These are phyloP conservation scores for Odobenus rosmarus DNA, from an alignment of 2,113 vertebrate species.

Conservation along the genomic window DNA sequence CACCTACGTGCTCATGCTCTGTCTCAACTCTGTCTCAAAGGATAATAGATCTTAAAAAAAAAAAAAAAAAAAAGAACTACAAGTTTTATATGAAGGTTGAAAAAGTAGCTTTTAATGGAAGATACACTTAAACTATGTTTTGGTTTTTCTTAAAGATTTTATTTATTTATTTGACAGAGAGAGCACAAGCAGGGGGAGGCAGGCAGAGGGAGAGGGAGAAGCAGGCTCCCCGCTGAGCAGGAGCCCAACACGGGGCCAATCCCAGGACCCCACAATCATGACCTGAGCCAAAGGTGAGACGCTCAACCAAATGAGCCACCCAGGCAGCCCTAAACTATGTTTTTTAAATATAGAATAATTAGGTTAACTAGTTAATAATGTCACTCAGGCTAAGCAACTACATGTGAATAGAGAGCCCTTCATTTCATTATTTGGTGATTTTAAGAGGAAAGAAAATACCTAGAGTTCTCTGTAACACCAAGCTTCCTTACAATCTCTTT, in stretches of 20 bases:
- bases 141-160: too few species aligned
- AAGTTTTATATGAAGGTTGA: conserved; percentile 47
- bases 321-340: background rate
- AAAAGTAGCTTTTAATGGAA: conserved; percentile 21
- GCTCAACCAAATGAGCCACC: too few species aligned
- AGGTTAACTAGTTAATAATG: conserved; percentile 24
- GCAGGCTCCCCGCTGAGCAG: too few species aligned
- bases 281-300: too few species aligned
- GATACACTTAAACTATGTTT: background rate
- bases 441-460: background rate
- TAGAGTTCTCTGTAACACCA: background rate
- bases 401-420: background rate
- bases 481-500: background rate
- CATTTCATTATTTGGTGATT: conserved; percentile 24
- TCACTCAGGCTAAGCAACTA: background rate
- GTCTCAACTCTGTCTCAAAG: background rate
- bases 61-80: background rate
- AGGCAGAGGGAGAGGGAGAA: too few species aligned
- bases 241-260: too few species aligned
- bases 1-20: background rate
- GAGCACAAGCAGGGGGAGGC: too few species aligned
- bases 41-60: background rate
- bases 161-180: too few species aligned
- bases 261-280: too few species aligned
- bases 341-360: conserved; percentile 13